phyloP scores from a whole-genome alignment of 2,797 vertebrate genomes.

The Bothrops alternatus region DNA sequence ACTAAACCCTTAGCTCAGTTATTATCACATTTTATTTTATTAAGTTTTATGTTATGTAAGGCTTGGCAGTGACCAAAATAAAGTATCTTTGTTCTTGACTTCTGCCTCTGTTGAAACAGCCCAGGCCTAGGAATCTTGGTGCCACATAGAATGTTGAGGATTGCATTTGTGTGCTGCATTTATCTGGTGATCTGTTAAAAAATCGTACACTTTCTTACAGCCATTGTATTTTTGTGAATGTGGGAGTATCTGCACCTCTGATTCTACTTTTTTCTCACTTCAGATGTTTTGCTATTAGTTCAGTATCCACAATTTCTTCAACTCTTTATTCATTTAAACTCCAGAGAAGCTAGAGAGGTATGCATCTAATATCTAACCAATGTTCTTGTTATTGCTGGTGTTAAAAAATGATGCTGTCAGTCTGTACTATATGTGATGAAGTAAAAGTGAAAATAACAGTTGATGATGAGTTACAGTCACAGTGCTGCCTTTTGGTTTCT shows the following conservation, averaged over 20 bases:
- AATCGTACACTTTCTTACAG: neutral
- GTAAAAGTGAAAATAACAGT: neutral
- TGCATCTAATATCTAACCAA: neutral
- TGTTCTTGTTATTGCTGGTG: neutral
- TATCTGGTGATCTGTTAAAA: neutral
- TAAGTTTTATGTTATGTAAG: neutral
- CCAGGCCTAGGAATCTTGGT: neutral
- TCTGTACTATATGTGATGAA: neutral
- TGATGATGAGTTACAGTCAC: neutral
- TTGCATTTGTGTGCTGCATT: neutral
- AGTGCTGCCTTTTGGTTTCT: neutral
- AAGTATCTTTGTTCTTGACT: neutral
- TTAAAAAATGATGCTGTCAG: neutral
- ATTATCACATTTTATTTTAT: neutral
- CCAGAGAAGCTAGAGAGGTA: neutral
- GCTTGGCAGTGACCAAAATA: neutral
- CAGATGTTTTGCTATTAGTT: neutral
- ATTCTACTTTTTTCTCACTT: neutral
- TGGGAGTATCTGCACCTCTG: neutral
- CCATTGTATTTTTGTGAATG: neutral
- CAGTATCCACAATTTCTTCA: neutral
- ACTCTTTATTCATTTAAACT: neutral
- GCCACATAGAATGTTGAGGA: neutral
- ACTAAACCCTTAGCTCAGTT: neutral
- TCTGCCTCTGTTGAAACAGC: neutral